A percentile compares a stretch with the other conserved stretches of the same genome.
Conservation (phyloP, 2,113 vertebrate species). For the mouse (Mus musculus) region DNA sequence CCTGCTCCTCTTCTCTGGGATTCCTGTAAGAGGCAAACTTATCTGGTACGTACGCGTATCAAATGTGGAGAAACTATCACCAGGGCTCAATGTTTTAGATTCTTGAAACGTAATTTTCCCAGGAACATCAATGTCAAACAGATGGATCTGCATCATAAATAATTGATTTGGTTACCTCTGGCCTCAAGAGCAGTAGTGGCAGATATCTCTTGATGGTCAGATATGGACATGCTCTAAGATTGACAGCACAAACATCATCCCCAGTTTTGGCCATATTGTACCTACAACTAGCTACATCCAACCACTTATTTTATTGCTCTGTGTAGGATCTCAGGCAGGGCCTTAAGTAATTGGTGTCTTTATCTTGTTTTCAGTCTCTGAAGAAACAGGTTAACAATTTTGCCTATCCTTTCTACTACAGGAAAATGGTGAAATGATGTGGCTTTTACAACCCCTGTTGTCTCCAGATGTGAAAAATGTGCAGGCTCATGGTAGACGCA, state of each 20-base stretch:
- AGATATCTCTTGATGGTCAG: neutral
- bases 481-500: neutral
- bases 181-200: neutral
- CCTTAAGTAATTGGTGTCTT: neutral
- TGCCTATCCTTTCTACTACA: neutral
- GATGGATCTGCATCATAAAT: constrained; percentile 91
- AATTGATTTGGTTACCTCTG: constrained; percentile 47
- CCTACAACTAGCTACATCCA: neutral
- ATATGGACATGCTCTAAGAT: neutral
- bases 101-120: constrained; percentile 98
- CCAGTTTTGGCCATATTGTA: neutral
- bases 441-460: neutral
- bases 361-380: neutral
- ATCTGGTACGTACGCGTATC: constrained; percentile 92
- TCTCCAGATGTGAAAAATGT: neutral
- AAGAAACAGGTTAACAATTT: neutral
- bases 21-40: constrained; percentile 17
- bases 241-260: neutral
- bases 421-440: neutral
- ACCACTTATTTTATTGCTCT: neutral
- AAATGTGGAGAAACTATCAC: constrained; percentile 92
- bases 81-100: constrained; percentile 95
- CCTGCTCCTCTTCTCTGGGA: neutral
- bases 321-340: neutral
- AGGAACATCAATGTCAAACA: constrained; percentile 97